phyloP scores from a whole-genome alignment of 64 coral and sea anemone species.

The Actinia equina region DNA sequence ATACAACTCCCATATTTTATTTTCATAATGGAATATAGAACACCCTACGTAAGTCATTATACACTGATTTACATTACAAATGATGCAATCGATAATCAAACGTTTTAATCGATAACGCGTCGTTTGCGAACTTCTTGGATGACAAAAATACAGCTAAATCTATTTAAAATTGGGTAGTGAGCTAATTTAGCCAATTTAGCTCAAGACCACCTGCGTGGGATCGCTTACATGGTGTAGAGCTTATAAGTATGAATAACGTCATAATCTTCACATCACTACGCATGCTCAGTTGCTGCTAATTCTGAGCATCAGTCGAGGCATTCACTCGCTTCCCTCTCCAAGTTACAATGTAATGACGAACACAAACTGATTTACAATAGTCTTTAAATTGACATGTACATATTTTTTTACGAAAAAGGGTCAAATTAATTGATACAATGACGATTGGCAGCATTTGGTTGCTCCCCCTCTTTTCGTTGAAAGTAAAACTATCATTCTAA shows the following conservation, averaged over 20 bases:
- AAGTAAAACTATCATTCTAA: background rate
- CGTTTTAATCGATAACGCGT: background rate
- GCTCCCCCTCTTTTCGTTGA: background rate
- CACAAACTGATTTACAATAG: background rate
- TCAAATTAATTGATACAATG: constrained; percentile 7
- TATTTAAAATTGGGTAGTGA: background rate
- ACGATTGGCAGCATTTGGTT: background rate
- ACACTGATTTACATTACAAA: background rate
- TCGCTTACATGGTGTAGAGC: background rate
- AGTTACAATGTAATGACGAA: background rate
- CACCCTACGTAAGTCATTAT: constrained; percentile 1
- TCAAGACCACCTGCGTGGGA: no score
- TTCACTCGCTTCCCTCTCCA: background rate
- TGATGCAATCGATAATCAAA: background rate
- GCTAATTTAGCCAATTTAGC: background rate
- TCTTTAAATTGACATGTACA: background rate
- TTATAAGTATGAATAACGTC: background rate
- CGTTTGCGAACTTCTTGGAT: background rate
- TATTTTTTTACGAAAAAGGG: background rate
- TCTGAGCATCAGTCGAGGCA: background rate
- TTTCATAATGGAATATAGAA: constrained; percentile 16
- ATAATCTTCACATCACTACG: background rate
- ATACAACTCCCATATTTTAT: constrained; percentile 21
- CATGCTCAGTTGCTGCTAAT: background rate
- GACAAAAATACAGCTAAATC: background rate